Conservation (phyloP, 1,140 invertebrate genomes). For the Manduca sexta region DNA sequence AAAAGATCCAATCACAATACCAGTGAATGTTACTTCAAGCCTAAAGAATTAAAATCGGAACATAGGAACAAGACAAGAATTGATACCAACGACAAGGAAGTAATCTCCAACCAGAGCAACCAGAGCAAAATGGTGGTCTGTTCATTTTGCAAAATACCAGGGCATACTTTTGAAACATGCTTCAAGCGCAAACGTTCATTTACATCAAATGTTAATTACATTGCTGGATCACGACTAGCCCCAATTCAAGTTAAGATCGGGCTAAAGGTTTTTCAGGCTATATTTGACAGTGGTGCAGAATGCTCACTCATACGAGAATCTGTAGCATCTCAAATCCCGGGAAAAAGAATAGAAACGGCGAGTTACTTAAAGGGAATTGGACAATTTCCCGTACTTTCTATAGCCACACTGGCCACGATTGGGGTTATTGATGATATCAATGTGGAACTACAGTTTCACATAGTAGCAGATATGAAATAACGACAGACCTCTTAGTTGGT, state of each 20-base stretch:
- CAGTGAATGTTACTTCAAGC: too few species aligned
- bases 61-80: neutral
- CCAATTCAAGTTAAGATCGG: too few species aligned
- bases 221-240: neutral
- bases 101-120: neutral
- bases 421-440: conserved; percentile 2
- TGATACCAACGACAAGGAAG: neutral
- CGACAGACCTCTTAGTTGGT: conserved; percentile 8
- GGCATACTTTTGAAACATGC: conserved; percentile 25
- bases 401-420: neutral
- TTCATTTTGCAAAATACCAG: conserved; percentile 5
- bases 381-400: conserved; percentile 1
- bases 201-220: conserved; percentile 9
- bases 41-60: too few species aligned
- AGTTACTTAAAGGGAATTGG: conserved; percentile 7
- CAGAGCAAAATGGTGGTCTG: neutral
- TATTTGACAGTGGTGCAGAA: conserved; percentile 8
- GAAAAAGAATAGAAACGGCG: too few species aligned
- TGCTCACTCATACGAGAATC: conserved; percentile 9
- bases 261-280: too few species aligned
- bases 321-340: too few species aligned
- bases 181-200: conserved; percentile 12
- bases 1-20: too few species aligned
- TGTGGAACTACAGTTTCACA: conserved; percentile 7
- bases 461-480: conserved; percentile 13